Percentiles rank a stretch among this genome's conserved stretches.
These are phyloP conservation scores for Drosophila repletoides DNA, from an alignment of 1,140 invertebrate genomes.

Conservation along the genomic window DNA sequence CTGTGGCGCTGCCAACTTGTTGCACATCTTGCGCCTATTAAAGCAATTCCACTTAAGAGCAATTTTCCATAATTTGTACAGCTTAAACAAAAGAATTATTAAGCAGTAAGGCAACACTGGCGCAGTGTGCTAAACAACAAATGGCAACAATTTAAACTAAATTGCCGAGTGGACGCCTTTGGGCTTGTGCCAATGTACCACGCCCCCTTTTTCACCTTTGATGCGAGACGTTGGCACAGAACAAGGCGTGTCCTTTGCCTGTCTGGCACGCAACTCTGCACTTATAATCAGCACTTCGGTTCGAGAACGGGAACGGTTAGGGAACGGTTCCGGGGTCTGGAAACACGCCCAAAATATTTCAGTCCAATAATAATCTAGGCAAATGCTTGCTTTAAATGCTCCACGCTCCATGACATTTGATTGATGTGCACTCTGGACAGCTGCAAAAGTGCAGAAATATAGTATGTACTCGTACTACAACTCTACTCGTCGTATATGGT, in stretches of 20 bases:
- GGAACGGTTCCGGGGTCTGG: slow-evolving; percentile 1
- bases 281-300: slow-evolving; percentile 42
- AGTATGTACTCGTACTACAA: background rate
- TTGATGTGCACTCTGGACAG: slow-evolving; percentile 65
- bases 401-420: slow-evolving; percentile 65
- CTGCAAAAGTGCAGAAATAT: slow-evolving; percentile 61
- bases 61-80: slow-evolving; percentile 72
- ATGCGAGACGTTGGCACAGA: slow-evolving; percentile 40
- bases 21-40: background rate
- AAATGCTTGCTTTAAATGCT: slow-evolving; percentile 56
- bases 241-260: slow-evolving; percentile 51
- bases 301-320: background rate
- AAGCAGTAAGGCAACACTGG: slow-evolving; percentile 42
- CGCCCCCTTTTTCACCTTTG: slow-evolving; percentile 69
- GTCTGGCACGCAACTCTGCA: slow-evolving; percentile 67
- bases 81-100: slow-evolving; percentile 66
- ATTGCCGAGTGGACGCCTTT: slow-evolving; percentile 62
- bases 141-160: slow-evolving; percentile 77
- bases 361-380: slow-evolving; percentile 29
- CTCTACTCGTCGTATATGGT: no score
- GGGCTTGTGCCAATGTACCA: slow-evolving; percentile 42
- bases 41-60: slow-evolving; percentile 26
- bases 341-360: slow-evolving; percentile 54
- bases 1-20: slow-evolving; percentile 13
- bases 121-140: slow-evolving; percentile 57